These are phyloP conservation scores for Xenus cinereus DNA, from an alignment of 2,113 vertebrate species.

Conservation along the genomic window DNA sequence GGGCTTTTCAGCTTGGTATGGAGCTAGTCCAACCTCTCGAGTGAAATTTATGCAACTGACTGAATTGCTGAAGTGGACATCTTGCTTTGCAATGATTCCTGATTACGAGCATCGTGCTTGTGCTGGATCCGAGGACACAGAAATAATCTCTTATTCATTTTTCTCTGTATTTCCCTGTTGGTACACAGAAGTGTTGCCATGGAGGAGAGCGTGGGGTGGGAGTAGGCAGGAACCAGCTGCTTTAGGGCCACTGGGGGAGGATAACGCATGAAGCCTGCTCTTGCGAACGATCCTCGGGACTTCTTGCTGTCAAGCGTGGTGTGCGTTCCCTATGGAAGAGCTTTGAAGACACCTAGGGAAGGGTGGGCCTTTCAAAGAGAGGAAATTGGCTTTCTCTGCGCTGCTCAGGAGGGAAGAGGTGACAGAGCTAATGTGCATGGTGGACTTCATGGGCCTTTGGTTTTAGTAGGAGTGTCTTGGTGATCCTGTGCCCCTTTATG, in stretches of 20 bases:
- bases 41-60: rapidly evolving
- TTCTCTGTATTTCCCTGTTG: neutral
- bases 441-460: neutral
- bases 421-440: rapidly evolving
- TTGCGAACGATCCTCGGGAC: neutral
- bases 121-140: neutral
- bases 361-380: neutral
- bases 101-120: neutral
- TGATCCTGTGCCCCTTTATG: rapidly evolving
- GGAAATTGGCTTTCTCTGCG: rapidly evolving
- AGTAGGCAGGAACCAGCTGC: constrained; percentile 47
- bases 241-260: neutral
- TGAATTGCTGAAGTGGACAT: neutral
- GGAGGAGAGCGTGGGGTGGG: constrained; percentile 50
- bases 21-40: neutral
- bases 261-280: neutral
- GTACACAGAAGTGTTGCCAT: constrained; percentile 17
- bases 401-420: neutral
- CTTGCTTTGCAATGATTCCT: neutral
- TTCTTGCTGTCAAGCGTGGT: neutral
- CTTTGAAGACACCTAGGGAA: rapidly evolving
- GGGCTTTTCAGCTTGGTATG: neutral
- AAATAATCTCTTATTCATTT: neutral
- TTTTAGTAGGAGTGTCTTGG: neutral
- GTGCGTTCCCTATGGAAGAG: rapidly evolving